Evolutionary conservation across 2,797 vertebrate species (phyloP).

Genomic region (Eurystomus glaucurus): DNA sequence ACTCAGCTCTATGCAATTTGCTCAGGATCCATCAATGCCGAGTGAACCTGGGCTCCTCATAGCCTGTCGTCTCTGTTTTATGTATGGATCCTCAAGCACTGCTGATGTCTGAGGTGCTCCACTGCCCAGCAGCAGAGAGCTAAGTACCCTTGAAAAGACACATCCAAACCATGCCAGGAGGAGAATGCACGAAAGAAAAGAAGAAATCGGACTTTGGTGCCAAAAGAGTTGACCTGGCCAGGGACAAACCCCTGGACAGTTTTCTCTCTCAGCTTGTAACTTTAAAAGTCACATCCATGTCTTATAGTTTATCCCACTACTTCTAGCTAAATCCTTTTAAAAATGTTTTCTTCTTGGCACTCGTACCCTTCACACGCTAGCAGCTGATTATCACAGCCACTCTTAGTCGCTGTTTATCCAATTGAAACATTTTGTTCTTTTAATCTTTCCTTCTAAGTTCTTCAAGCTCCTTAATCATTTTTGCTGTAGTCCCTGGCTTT

Average conservation of each 20-base stretch:
- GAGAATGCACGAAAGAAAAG: fast-evolving
- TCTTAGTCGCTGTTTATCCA: neutral
- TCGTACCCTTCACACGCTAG: neutral
- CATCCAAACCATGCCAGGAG: neutral
- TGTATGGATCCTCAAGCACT: neutral
- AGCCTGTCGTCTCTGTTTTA: neutral
- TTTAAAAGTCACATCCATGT: neutral
- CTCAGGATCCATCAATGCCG: neutral
- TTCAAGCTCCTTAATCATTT: conserved; percentile 47
- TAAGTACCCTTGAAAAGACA: neutral
- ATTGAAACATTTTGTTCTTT: conserved; percentile 47
- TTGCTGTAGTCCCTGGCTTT: neutral
- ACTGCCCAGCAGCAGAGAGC: neutral
- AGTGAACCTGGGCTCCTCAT: neutral
- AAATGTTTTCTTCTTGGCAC: neutral
- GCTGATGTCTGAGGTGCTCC: neutral
- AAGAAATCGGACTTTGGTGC: too few relatives aligned
- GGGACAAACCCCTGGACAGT: neutral
- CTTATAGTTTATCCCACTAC: neutral
- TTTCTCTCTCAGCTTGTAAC: neutral
- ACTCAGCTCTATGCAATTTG: neutral
- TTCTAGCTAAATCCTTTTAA: neutral
- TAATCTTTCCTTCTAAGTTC: conserved; percentile 45
- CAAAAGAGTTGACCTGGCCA: neutral
- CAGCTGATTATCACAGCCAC: conserved; percentile 14